These are phyloP conservation scores for Athetis lepigone DNA, from an alignment of 2,888 invertebrate genomes.

Conservation along the genomic window DNA sequence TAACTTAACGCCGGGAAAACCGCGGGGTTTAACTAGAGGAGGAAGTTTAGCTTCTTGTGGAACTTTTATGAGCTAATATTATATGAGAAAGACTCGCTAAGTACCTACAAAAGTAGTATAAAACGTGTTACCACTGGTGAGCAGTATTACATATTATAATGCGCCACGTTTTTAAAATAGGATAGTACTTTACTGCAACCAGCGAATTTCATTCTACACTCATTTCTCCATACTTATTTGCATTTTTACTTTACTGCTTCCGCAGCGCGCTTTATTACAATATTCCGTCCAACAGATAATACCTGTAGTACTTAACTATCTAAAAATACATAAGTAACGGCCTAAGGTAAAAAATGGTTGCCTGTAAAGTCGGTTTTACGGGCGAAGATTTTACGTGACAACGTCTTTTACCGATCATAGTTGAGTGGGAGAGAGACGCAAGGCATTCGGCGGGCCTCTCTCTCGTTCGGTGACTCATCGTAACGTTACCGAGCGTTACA, in stretches of 20 bases:
- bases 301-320: slow-evolving; percentile 16
- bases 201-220: slow-evolving; percentile 19
- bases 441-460: too few relatives aligned
- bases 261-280: slow-evolving; percentile 48
- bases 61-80: slow-evolving; percentile 5
- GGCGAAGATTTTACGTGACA: too few relatives aligned
- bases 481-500: too few relatives aligned
- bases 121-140: background rate
- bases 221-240: slow-evolving; percentile 46
- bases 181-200: slow-evolving; percentile 12
- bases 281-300: slow-evolving; percentile 44
- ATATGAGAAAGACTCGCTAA: background rate
- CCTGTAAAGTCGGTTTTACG: too few relatives aligned
- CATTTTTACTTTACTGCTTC: slow-evolving; percentile 44
- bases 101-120: background rate
- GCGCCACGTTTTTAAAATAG: background rate
- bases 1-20: too few relatives aligned
- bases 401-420: too few relatives aligned
- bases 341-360: slow-evolving; percentile 46
- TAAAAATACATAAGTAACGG: slow-evolving; percentile 37
- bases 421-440: too few relatives aligned
- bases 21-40: too few relatives aligned
- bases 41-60: background rate
- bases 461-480: too few relatives aligned
- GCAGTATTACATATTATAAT: background rate